Base-by-base conservation (phyloP, 2,888 invertebrate genomes). In the Anodontia alba region DNA sequence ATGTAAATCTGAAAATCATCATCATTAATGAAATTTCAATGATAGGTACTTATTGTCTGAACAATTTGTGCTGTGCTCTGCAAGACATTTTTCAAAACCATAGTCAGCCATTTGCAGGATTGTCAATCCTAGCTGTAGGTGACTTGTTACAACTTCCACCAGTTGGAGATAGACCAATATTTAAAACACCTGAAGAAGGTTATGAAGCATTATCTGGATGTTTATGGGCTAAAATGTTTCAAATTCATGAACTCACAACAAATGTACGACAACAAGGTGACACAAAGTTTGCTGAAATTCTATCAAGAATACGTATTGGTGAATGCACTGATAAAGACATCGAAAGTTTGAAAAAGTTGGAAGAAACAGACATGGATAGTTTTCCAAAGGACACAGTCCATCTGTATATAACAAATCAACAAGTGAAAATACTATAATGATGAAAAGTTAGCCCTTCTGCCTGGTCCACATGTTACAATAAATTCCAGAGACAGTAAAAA, bases 1-100 rank as follows among this genome's bases (percentile, higher is more conserved):
- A 70, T 36, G 33, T 43, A 20, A 42, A 73, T 26, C 23, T 84
- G 38, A 84, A 81, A 73, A 67, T 84, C 26, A 66, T 82, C 12
- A 76, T 84, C 31, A 79, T 79, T 20, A 79, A 81, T 76, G 79
- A 84, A 76, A 72, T 84, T 43, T 81, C 81, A 20, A 81, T 81
- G 81, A 43, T 78, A 23, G 57, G 72, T 3, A 20, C 42, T 3
- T 26, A 23, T 29, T 57, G 23, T 29, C 57, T 26, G 10, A 66
- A 78, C 57, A 23, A 57, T 57, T 17, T 57, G 57, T 57, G 26
- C 3, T 57, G 57, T 57, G 57, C 29, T 10, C 29, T 57, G 29
- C 57, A 57, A 57, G 57, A 57, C 7, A 57, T 57, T 26, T 57
- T 57, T 29, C 57, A 57, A 26, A 57, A 57, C 29, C 29, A 57